Percentiles rank a stretch among this genome's conserved stretches.
Conservation (phyloP, 2,888 invertebrate species). For the Spodoptera exigua region DNA sequence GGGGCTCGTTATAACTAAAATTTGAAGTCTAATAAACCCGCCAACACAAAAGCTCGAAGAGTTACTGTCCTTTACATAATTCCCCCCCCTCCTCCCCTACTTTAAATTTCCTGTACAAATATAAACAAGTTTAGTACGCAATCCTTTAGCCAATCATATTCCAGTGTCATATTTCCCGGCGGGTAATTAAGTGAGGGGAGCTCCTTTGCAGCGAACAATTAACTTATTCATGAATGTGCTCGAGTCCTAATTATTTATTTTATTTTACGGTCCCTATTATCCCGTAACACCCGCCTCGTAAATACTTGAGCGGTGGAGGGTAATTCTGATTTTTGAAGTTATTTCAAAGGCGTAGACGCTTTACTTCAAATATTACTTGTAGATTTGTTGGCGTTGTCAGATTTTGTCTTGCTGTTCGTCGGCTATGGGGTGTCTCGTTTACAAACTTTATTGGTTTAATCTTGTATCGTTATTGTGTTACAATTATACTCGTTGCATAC, state of each 20-base stretch:
- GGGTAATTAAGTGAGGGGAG: conserved; percentile 73
- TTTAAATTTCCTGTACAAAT: conserved; percentile 24
- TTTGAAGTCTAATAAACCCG: conserved; percentile 4
- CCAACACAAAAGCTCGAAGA: conserved; percentile 14
- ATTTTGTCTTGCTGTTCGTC: conserved; percentile 38
- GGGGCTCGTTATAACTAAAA: background rate
- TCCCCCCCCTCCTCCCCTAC: conserved; percentile 1
- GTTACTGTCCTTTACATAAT: background rate
- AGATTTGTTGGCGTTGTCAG: conserved; percentile 46
- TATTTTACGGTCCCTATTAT: conserved; percentile 87
- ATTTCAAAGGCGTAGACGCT: conserved; percentile 62
- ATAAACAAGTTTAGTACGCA: conserved; percentile 53
- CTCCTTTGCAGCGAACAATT: conserved; percentile 77
- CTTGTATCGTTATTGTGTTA: conserved; percentile 25
- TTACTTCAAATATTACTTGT: conserved; percentile 60
- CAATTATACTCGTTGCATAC: conserved; percentile 5
- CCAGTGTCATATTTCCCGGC: conserved; percentile 74
- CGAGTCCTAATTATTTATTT: conserved; percentile 86
- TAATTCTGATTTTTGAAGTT: conserved; percentile 70
- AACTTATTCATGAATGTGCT: conserved; percentile 86
- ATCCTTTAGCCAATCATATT: conserved; percentile 60
- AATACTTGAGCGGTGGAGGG: conserved; percentile 78
- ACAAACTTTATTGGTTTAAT: conserved; percentile 48
- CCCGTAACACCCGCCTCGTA: conserved; percentile 80
- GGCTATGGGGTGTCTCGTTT: conserved; percentile 16